Percentiles rank a stretch among this genome's conserved stretches.
These are phyloP conservation scores for Emmelina monodactyla DNA, from an alignment of 2,888 invertebrate species.

Conservation along the genomic window DNA sequence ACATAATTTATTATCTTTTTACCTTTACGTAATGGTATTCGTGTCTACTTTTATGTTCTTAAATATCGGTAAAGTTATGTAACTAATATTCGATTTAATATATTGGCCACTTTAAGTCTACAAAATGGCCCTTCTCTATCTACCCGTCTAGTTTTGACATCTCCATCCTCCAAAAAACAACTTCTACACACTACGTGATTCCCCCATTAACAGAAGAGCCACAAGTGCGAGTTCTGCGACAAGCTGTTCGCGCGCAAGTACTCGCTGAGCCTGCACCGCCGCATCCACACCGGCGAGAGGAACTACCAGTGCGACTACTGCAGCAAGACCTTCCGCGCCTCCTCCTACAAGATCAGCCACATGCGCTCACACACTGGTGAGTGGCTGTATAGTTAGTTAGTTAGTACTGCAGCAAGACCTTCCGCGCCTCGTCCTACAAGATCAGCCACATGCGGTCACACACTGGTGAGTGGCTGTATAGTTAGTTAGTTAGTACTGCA, in stretches of 20 bases:
- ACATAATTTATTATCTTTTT: too few species aligned
- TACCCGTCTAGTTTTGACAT: too few species aligned
- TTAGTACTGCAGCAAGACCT: too few species aligned
- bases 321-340: conserved; percentile 83
- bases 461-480: neutral
- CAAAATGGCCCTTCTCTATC: too few species aligned
- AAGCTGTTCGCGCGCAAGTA: conserved; percentile 90
- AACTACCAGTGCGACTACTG: conserved; percentile 89
- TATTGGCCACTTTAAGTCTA: too few species aligned
- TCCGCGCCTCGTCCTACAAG: neutral
- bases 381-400: too few species aligned
- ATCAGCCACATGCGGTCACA: neutral
- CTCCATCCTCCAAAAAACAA: too few species aligned
- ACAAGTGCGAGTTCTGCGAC: conserved; percentile 88
- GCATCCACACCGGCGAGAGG: conserved; percentile 87
- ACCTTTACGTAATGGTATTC: too few species aligned
- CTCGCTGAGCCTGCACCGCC: conserved; percentile 82
- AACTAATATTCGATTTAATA: too few species aligned
- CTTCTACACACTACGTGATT: too few species aligned
- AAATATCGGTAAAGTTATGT: too few species aligned
- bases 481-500: neutral
- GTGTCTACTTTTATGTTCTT: too few species aligned
- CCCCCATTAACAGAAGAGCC: conserved; percentile 73
- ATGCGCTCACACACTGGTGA: conserved; percentile 87
- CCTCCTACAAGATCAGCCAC: conserved; percentile 85